These are phyloP conservation scores for Benthosema pterotum DNA, from an alignment of 2,797 vertebrate species.

Conservation along the genomic window DNA sequence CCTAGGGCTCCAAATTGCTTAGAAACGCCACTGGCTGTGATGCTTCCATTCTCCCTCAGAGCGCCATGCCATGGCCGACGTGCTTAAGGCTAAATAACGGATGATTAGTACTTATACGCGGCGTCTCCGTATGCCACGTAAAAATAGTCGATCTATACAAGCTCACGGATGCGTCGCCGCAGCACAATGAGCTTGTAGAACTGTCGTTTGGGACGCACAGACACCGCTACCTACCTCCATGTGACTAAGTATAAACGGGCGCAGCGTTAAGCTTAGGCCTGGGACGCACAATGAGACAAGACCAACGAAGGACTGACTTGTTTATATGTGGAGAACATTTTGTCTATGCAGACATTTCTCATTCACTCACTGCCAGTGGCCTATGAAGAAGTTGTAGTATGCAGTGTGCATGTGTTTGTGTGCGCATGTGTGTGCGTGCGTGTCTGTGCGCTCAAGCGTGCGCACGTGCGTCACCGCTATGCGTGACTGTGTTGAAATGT, in stretches of 20 bases:
- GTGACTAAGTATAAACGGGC: too few species aligned
- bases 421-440: neutral
- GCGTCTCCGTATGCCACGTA: too few species aligned
- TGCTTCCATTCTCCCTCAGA: too few species aligned
- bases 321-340: neutral
- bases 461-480: slow-evolving; percentile 24
- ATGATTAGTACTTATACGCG: too few species aligned
- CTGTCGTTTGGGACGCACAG: too few species aligned
- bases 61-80: too few species aligned
- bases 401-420: slow-evolving; percentile 23
- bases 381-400: slow-evolving; percentile 15
- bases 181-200: too few species aligned
- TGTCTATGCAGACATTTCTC: slow-evolving; percentile 57
- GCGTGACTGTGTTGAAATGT: slow-evolving; percentile 55
- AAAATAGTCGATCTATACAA: neutral
- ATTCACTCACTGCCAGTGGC: slow-evolving; percentile 54
- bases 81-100: too few species aligned
- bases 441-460: too few species aligned
- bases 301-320: slow-evolving; percentile 58
- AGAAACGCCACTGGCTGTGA: too few species aligned
- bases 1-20: too few species aligned
- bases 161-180: slow-evolving; percentile 26
- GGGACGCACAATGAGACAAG: neutral
- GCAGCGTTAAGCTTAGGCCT: slow-evolving; percentile 64
- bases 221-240: too few species aligned